These are phyloP conservation scores for Lysiphlebus fabarum DNA, from an alignment of 1,140 invertebrate species.

Conservation along the genomic window DNA sequence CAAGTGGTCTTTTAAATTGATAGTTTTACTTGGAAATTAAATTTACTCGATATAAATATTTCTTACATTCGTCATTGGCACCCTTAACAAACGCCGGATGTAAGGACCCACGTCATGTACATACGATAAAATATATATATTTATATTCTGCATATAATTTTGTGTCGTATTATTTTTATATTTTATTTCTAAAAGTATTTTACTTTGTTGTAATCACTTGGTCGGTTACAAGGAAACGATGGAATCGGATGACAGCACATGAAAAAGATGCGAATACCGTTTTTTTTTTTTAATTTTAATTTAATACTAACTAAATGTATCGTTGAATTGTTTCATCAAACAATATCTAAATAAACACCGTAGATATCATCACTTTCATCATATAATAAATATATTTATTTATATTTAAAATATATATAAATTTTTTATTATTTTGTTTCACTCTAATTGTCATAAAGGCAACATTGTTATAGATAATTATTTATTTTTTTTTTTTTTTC, in stretches of 20 bases:
- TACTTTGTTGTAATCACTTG: slow-evolving; percentile 12
- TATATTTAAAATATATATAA: no score
- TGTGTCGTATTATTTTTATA: slow-evolving; percentile 16
- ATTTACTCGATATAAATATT: background rate
- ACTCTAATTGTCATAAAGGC: no score
- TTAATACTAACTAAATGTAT: no score
- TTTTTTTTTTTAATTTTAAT: no score
- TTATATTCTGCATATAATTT: slow-evolving; percentile 1
- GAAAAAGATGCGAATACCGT: background rate
- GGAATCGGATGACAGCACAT: slow-evolving; percentile 30
- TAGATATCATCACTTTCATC: no score
- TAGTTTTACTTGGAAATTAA: slow-evolving; percentile 10
- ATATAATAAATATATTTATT: no score
- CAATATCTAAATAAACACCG: no score
- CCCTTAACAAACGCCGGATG: slow-evolving; percentile 25
- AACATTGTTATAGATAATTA: no score
- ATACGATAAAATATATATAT: slow-evolving; percentile 14
- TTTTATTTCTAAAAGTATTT: background rate
- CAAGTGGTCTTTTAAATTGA: background rate
- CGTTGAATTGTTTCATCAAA: no score
- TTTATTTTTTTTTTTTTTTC: no score
- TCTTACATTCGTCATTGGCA: slow-evolving; percentile 12
- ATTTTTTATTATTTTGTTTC: no score
- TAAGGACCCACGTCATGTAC: slow-evolving; percentile 16
- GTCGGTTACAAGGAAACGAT: slow-evolving; percentile 32